Base-by-base conservation (phyloP, 1,140 invertebrate genomes). In the Meloidogyne floridensis region DNA sequence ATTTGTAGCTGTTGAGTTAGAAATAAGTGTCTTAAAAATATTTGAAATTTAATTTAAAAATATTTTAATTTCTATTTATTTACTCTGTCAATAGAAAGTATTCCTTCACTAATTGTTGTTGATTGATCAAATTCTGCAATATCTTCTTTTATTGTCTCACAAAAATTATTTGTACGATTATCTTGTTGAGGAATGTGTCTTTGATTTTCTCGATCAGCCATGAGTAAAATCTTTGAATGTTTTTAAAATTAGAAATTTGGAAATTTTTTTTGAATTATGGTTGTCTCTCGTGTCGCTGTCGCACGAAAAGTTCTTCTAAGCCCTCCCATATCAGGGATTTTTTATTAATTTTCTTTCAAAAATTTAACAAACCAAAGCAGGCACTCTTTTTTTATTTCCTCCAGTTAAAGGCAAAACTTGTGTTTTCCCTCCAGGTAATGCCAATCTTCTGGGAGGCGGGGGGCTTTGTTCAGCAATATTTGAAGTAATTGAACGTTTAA, bases 81-180 rank as follows among this genome's bases (percentile, higher is more conserved):
- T 69, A 70, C 77, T 72, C 77, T 47, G 18, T 79, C 77, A 70
- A 79, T 79, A 72, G 77, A 79, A 8, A 79, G 20, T 20, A 79
- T 43, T 51, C 72, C 77, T 69, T 79, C 77, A 51, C 32, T 43
- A n/a, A 79, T 20, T 13, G 20, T 53, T 6, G 65, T 69, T 54
- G 20, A n/a, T 74, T 47, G 43, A 65, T 56, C 32, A 69, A 10
- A 20, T 72, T 79, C 77, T 11, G 51, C 77, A 0, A 53, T 69
- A 18, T 79, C 77, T 51, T 79, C 77, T n/a, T 7, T 69, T n/a
- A 79, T 79, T 69, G 77, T 79, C 10, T 54, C 77, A 51, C 65
- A 71, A 47, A 65, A 6, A 65, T 65, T 65, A 54, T 54, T 54
- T 54, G 47, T 47, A 1, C 10, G 53, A 54, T 54, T 54, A 54